A percentile compares a stretch with the other conserved stretches of the same genome.
Conservation (phyloP, 1,140 invertebrate genomes). For the Hirudo medicinalis region DNA sequence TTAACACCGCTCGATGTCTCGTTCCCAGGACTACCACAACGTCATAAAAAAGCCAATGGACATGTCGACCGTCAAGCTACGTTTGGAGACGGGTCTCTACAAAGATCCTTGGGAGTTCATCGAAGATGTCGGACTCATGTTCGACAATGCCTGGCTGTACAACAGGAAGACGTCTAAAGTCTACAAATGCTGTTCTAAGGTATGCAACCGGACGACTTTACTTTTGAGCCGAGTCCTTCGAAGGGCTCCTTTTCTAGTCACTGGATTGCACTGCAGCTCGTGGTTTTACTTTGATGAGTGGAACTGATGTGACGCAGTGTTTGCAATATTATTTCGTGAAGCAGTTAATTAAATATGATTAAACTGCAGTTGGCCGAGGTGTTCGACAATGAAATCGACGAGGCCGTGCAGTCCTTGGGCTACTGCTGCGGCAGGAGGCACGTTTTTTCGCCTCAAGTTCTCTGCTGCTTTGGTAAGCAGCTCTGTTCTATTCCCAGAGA, state of each 20-base stretch:
- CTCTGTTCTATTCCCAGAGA: conserved; percentile 94
- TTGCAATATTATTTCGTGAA: neutral
- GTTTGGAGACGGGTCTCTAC: conserved; percentile 83
- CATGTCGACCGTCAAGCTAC: conserved; percentile 82
- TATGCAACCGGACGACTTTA: neutral
- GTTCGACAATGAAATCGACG: conserved; percentile 14
- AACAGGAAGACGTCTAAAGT: conserved; percentile 95
- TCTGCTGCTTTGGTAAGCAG: conserved; percentile 97
- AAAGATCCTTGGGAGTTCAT: conserved; percentile 97
- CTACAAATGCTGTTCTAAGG: conserved; percentile 51
- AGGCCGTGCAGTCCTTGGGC: conserved; percentile 86
- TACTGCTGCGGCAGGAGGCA: conserved; percentile 99
- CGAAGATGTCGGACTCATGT: conserved; percentile 99
- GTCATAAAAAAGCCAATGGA: conserved; percentile 98
- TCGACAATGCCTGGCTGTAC: conserved; percentile 99
- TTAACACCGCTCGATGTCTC: neutral
- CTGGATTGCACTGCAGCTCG: neutral
- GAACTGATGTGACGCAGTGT: neutral
- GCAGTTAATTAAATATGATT: neutral
- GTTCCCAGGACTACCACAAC: conserved; percentile 75
- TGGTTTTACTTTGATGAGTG: too few relatives aligned
- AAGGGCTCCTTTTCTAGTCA: neutral
- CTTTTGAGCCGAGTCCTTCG: neutral
- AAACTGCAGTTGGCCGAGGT: conserved; percentile 63
- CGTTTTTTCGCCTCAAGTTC: conserved; percentile 93